phyloP scores from a whole-genome alignment of 2,888 invertebrate genomes.

The Fragum whitleyi region DNA sequence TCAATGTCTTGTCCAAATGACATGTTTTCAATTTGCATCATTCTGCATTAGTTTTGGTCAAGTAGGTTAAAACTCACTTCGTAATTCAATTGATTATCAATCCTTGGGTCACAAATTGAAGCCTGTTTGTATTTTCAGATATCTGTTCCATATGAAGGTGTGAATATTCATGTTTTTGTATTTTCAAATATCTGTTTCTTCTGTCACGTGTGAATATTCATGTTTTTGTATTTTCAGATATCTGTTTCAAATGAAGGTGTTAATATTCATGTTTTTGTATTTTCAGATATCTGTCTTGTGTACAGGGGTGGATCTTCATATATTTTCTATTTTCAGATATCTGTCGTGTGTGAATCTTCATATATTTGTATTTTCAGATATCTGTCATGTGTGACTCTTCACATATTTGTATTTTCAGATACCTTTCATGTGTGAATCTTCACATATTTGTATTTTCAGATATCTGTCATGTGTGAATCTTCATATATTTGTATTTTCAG shows the following conservation, averaged over 20 bases:
- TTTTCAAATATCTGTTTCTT: conserved; percentile 94
- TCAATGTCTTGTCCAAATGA: no score
- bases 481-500: no score
- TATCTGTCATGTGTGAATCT: conserved; percentile 98
- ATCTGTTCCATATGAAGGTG: conserved; percentile 99
- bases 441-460: no score
- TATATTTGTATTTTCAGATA: no score
- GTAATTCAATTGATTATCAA: no score
- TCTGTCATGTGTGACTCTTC: conserved; percentile 99
- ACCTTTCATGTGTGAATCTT: conserved; percentile 99
- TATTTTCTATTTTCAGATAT: conserved; percentile 88
- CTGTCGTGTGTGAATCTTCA: conserved; percentile 98
- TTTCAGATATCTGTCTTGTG: conserved; percentile 95
- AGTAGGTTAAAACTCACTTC: no score
- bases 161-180: conserved; percentile 89
- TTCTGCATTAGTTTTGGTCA: no score
- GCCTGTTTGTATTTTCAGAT: conserved; percentile 86
- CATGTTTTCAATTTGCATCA: no score
- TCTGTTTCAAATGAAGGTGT: conserved; percentile 99
- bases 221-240: conserved; percentile 86
- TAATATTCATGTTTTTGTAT: background rate
- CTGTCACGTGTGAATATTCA: no score
- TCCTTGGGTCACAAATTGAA: no score
- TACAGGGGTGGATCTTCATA: conserved; percentile 96
- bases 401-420: no score